phyloP scores from a whole-genome alignment of 2,888 invertebrate species.

The Zeuzera pyrina region DNA sequence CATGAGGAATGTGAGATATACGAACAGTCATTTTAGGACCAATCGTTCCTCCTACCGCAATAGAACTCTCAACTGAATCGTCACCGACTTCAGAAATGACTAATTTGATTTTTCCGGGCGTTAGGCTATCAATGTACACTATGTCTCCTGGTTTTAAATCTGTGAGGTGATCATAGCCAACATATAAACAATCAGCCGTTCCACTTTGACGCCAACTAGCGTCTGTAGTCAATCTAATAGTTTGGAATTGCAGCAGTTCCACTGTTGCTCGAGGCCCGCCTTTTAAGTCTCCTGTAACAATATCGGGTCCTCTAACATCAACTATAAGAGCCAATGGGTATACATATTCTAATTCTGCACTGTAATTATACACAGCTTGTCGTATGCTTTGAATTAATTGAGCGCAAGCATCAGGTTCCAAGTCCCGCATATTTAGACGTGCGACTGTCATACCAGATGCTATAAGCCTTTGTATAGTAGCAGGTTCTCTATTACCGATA shows the following conservation, averaged over 20 bases:
- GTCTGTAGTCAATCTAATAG: slow-evolving; percentile 65
- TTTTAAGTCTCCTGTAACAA: slow-evolving; percentile 55
- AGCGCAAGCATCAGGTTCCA: slow-evolving; percentile 53
- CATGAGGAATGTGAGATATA: slow-evolving; percentile 62
- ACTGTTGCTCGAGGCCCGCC: slow-evolving; percentile 43
- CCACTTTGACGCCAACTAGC: slow-evolving; percentile 68
- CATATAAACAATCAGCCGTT: slow-evolving; percentile 66
- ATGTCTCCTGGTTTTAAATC: slow-evolving; percentile 64
- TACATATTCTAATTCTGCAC: slow-evolving; percentile 57
- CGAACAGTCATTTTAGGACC: slow-evolving; percentile 66
- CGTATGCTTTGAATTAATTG: slow-evolving; percentile 59
- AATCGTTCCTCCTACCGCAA: slow-evolving; percentile 67
- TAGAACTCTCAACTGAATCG: slow-evolving; percentile 63
- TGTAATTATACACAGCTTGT: slow-evolving; percentile 63
- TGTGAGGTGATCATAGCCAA: slow-evolving; percentile 66
- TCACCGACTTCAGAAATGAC: slow-evolving; percentile 47
- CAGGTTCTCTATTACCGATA: slow-evolving; percentile 43
- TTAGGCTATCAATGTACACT: slow-evolving; percentile 58
- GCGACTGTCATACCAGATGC: slow-evolving; percentile 63
- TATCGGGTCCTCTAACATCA: slow-evolving; percentile 53
- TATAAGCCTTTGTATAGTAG: slow-evolving; percentile 53
- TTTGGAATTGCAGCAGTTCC: slow-evolving; percentile 42
- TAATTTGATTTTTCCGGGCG: slow-evolving; percentile 46
- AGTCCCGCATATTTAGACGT: slow-evolving; percentile 50
- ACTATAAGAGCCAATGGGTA: slow-evolving; percentile 62